phyloP scores from a whole-genome alignment of 2,888 invertebrate genomes.

The Drosophila borealis region DNA sequence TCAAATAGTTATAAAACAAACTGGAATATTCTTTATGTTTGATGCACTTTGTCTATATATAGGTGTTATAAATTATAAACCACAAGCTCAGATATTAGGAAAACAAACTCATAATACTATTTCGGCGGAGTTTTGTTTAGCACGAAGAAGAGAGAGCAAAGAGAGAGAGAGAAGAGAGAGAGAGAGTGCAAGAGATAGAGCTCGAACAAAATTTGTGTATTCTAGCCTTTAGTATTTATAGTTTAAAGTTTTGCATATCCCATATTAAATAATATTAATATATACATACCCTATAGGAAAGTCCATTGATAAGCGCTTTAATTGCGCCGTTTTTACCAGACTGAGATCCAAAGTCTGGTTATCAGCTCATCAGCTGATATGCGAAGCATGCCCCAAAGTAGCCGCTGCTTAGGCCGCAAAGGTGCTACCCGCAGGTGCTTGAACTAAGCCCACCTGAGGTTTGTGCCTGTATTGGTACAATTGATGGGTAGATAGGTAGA shows the following conservation, averaged over 20 bases:
- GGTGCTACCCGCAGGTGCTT: background rate
- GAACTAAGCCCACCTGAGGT: conserved; percentile 19
- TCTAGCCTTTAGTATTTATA: too few species aligned
- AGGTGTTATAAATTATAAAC: too few species aligned
- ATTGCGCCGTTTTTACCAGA: conserved; percentile 25
- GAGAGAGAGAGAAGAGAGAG: too few species aligned
- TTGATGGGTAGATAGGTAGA: background rate
- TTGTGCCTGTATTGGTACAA: background rate
- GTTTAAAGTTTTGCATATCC: background rate
- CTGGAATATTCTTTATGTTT: too few species aligned
- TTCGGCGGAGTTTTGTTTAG: too few species aligned
- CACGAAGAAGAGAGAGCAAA: too few species aligned
- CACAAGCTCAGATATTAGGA: too few species aligned
- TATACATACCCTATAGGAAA: background rate
- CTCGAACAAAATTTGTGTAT: too few species aligned
- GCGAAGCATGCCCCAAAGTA: conserved; percentile 1
- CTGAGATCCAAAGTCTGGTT: conserved; percentile 17
- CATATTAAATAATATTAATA: background rate
- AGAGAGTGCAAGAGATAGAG: too few species aligned
- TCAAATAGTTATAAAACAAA: too few species aligned
- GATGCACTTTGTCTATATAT: too few species aligned
- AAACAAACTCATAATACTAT: too few species aligned
- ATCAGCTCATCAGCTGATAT: conserved; percentile 44
- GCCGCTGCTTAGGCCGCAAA: conserved; percentile 14
- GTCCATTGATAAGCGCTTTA: conserved; percentile 22